These are phyloP conservation scores for Enteromius mattozi DNA, from an alignment of 2,797 vertebrate species.

Conservation along the genomic window DNA sequence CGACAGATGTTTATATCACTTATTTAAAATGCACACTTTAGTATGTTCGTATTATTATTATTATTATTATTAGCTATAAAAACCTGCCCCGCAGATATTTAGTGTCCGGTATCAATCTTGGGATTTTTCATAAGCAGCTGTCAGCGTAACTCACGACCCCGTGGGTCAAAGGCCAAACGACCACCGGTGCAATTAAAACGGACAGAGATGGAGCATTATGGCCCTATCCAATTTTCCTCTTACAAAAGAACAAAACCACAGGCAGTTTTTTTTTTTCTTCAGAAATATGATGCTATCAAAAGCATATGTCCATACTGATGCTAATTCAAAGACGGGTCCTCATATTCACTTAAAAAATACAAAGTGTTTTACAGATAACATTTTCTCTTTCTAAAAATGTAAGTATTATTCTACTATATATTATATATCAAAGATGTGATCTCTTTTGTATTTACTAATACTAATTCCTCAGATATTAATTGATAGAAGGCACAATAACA, in stretches of 20 bases:
- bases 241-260: constrained; percentile 53
- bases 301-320: background rate
- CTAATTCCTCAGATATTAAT: background rate
- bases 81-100: background rate
- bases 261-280: background rate
- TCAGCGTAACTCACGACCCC: constrained; percentile 76
- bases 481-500: background rate
- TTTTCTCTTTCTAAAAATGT: background rate
- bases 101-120: constrained; percentile 28
- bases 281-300: constrained; percentile 14
- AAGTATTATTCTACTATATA: background rate
- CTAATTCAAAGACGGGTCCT: background rate
- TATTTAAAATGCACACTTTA: background rate
- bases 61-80: constrained; percentile 2
- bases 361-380: background rate
- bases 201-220: constrained; percentile 75
- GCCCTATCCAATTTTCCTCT: constrained; percentile 58
- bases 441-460: background rate
- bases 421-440: background rate
- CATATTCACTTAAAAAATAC: background rate
- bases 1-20: background rate
- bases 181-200: constrained; percentile 78
- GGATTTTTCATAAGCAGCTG: constrained; percentile 59
- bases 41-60: background rate
- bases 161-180: constrained; percentile 79